Conservation (phyloP, 2,888 invertebrate genomes). For the Scaptomyza reducta region DNA sequence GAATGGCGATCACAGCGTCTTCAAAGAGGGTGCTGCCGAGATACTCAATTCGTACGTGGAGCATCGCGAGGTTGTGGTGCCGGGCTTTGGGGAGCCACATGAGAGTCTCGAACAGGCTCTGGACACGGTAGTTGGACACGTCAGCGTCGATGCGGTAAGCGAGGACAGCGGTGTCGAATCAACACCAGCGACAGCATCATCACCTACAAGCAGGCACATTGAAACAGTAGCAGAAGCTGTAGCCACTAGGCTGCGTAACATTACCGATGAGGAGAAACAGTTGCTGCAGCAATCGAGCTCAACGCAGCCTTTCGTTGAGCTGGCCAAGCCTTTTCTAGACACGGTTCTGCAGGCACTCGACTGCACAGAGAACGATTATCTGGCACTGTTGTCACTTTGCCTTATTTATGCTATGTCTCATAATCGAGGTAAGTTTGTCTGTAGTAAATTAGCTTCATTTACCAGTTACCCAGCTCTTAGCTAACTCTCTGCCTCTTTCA, state of each 20-base stretch:
- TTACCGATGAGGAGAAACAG: constrained; percentile 97
- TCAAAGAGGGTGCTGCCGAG: constrained; percentile 88
- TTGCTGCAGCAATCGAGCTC: constrained; percentile 83
- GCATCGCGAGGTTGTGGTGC: constrained; percentile 86
- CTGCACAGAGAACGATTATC: constrained; percentile 96
- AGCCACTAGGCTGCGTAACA: constrained; percentile 86
- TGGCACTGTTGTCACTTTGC: constrained; percentile 95
- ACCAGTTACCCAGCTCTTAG: constrained; percentile 15
- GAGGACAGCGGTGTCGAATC: constrained; percentile 70
- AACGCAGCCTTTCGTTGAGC: constrained; percentile 53
- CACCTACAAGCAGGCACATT: constrained; percentile 36
- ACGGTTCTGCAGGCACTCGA: constrained; percentile 94
- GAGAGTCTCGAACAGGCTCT: constrained; percentile 91
- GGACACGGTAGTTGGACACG: constrained; percentile 84
- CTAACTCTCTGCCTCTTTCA: constrained; percentile 41
- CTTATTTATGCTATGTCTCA: constrained; percentile 96
- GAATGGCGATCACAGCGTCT: constrained; percentile 90
- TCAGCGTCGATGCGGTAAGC: constrained; percentile 62
- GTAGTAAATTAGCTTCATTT: constrained; percentile 14
- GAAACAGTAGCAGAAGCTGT: constrained; percentile 67
- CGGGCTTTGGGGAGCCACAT: constrained; percentile 89
- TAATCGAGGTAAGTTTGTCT: constrained; percentile 91
- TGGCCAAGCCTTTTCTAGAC: constrained; percentile 90
- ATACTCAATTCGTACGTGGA: constrained; percentile 88
- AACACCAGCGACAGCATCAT: constrained; percentile 51